Conservation (phyloP, 2,797 vertebrate species). For the Ambastaia sidthimunki region DNA sequence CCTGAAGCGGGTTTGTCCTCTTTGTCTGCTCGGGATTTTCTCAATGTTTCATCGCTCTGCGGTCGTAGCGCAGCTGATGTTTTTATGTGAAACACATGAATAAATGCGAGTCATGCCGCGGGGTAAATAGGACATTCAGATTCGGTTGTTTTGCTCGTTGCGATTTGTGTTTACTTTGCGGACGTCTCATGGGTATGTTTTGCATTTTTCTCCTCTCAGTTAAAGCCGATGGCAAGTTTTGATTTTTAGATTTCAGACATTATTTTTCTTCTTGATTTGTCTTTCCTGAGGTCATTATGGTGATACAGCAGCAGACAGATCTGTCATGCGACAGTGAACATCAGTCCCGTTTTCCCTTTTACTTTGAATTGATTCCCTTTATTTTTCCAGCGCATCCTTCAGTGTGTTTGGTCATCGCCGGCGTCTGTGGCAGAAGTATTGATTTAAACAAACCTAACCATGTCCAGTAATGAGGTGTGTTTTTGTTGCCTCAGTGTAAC, state of each 20-base stretch:
- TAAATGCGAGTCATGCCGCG: background rate
- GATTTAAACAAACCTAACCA: constrained; percentile 58
- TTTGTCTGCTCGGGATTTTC: constrained; percentile 16
- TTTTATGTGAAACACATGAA: background rate
- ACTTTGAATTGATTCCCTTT: background rate
- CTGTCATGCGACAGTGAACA: background rate
- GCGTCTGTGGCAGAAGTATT: background rate
- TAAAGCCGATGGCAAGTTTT: too few relatives aligned
- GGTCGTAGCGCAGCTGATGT: fast-evolving
- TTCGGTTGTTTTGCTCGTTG: background rate
- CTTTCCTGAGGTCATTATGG: too few relatives aligned
- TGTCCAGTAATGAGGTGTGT: constrained; percentile 76
- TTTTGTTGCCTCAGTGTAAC: constrained; percentile 80
- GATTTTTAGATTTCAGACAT: too few relatives aligned
- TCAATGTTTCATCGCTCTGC: background rate
- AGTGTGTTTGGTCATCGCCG: background rate
- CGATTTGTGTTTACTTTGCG: background rate
- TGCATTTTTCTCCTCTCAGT: too few relatives aligned
- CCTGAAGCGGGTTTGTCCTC: constrained; percentile 14
- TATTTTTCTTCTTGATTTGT: too few relatives aligned
- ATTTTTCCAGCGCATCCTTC: constrained; percentile 12
- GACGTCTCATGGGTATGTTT: too few relatives aligned
- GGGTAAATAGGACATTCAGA: background rate
- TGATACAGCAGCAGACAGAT: background rate
- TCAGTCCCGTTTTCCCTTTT: background rate